Conservation (phyloP, 1,140 invertebrate species). For the Rhopalosiphum padi region DNA sequence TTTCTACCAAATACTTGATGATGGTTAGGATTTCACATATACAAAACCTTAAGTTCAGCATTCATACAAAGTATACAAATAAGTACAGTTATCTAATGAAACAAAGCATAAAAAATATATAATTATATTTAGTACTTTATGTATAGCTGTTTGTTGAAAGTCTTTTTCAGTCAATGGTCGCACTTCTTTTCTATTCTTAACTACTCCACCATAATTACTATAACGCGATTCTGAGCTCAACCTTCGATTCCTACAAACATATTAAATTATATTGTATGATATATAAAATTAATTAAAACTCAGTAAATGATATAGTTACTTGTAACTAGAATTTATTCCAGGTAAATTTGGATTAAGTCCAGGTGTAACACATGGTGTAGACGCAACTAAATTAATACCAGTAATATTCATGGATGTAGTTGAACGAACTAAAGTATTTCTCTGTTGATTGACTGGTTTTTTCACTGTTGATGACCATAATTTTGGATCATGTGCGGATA, state of each 20-base stretch:
- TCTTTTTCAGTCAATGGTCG: conserved; percentile 49
- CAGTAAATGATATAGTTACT: conserved; percentile 24
- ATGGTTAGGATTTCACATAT: neutral
- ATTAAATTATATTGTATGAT: neutral
- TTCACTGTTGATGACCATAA: conserved; percentile 34
- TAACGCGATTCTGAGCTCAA: conserved; percentile 46
- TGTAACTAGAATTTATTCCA: conserved; percentile 49
- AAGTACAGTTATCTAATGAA: neutral
- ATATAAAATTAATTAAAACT: neutral
- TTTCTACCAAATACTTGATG: too few species aligned
- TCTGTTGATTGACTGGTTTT: neutral
- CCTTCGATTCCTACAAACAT: conserved; percentile 29
- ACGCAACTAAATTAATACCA: conserved; percentile 46
- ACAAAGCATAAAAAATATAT: neutral
- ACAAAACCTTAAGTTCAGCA: neutral
- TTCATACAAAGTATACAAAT: neutral
- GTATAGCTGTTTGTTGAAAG: conserved; percentile 39
- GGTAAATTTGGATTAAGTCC: conserved; percentile 40
- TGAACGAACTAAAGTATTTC: neutral
- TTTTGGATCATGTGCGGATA: conserved; percentile 38
- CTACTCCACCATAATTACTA: conserved; percentile 49
- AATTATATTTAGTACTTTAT: conserved; percentile 31
- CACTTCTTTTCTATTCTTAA: conserved; percentile 52
- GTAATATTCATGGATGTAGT: conserved; percentile 29
- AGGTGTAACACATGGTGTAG: conserved; percentile 41